These are phyloP conservation scores for Caenorhabditis drosophilae DNA, from an alignment of 2,888 invertebrate species.

Conservation along the genomic window DNA sequence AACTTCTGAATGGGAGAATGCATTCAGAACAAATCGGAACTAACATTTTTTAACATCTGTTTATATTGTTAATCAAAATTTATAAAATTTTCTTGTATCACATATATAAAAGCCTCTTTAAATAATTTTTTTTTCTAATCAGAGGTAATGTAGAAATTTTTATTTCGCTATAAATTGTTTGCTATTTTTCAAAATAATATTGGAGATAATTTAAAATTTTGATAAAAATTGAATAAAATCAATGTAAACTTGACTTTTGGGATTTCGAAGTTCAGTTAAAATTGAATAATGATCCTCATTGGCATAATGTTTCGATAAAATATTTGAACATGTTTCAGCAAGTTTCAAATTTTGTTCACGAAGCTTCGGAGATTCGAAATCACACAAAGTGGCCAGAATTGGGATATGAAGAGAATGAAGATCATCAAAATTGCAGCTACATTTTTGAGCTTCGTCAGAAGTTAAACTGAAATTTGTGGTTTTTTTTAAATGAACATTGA, in stretches of 20 bases:
- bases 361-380: constrained; percentile 23
- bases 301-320: constrained; percentile 14
- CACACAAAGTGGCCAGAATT: constrained; percentile 10
- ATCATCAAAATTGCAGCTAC: constrained; percentile 21
- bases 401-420: constrained; percentile 9
- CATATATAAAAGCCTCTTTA: too few relatives aligned
- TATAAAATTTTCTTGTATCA: too few relatives aligned
- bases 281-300: constrained; percentile 26
- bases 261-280: constrained; percentile 16
- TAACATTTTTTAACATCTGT: background rate
- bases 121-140: too few relatives aligned
- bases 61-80: too few relatives aligned
- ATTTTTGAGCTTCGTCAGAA: constrained; percentile 16
- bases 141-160: too few relatives aligned
- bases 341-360: constrained; percentile 29
- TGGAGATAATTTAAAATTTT: constrained; percentile 9
- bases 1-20: background rate
- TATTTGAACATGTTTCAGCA: constrained; percentile 4
- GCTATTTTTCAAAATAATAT: background rate
- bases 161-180: too few relatives aligned
- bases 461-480: constrained; percentile 9
- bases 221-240: constrained; percentile 25
- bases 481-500: background rate
- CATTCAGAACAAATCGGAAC: background rate
- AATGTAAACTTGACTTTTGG: background rate